Evolutionary conservation across 92 coral and sea anemone genomes (phyloP).

Genomic region (Scolanthus callimorphus): DNA sequence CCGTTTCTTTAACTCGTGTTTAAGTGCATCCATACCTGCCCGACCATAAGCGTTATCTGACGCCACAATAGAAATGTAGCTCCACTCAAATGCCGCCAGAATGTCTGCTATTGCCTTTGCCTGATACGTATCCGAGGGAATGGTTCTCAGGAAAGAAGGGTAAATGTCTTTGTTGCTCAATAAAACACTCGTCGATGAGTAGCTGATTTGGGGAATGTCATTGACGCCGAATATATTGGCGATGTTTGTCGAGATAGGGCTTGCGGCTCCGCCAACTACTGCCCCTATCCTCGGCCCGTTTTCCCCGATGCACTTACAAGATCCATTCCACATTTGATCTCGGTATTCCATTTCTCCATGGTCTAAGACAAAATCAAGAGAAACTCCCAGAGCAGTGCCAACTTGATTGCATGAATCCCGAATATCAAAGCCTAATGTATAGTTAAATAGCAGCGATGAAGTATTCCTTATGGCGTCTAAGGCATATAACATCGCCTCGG

Average conservation of each 20-base stretch:
- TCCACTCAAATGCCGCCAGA: slow-evolving; percentile 74
- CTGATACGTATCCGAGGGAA: slow-evolving; percentile 96
- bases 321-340: slow-evolving; percentile 4
- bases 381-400: slow-evolving; percentile 55
- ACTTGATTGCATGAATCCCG: slow-evolving; percentile 90
- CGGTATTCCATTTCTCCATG: slow-evolving; percentile 11
- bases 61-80: slow-evolving; percentile 85
- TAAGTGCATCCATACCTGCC: slow-evolving; percentile 86
- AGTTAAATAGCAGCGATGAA: slow-evolving; percentile 30
- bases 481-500: slow-evolving; percentile 92
- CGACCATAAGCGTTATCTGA: slow-evolving; percentile 95
- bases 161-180: slow-evolving; percentile 72
- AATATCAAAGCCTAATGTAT: slow-evolving; percentile 81
- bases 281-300: slow-evolving; percentile 54
- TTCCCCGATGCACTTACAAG: slow-evolving; percentile 36
- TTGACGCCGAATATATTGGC: slow-evolving; percentile 74
- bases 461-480: slow-evolving; percentile 66
- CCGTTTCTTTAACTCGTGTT: slow-evolving; percentile 60
- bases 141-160: slow-evolving; percentile 86
- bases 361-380: slow-evolving; percentile 77
- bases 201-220: slow-evolving; percentile 89
- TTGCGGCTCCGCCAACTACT: slow-evolving; percentile 93
- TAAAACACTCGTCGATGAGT: slow-evolving; percentile 90
- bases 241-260: slow-evolving; percentile 74
- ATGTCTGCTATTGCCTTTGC: slow-evolving; percentile 93